These are phyloP conservation scores for Pseudolycoriella hygida DNA, from an alignment of 2,888 invertebrate species.

Conservation along the genomic window DNA sequence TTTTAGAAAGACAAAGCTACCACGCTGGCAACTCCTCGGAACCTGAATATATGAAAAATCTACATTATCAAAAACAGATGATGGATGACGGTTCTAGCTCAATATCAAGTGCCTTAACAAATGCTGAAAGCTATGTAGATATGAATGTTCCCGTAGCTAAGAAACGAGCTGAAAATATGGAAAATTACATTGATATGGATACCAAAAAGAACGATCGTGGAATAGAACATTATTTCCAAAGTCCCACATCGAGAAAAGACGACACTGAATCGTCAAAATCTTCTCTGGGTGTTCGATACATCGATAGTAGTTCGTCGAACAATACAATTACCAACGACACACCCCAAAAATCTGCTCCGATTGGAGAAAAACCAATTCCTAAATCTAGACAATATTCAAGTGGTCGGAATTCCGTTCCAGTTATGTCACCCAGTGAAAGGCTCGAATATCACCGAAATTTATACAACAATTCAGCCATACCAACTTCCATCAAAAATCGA, in stretches of 20 bases:
- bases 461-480: constrained; percentile 1
- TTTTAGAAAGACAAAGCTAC: constrained; percentile 22
- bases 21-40: constrained; percentile 11
- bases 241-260: background rate
- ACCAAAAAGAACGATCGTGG: background rate
- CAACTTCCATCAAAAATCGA: background rate
- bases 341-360: constrained; percentile 5
- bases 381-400: background rate
- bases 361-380: constrained; percentile 3
- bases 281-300: constrained; percentile 4
- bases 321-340: constrained; percentile 4
- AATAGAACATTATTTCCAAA: too few species aligned
- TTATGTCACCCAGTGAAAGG: background rate
- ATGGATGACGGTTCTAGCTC: constrained; percentile 18
- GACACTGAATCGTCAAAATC: background rate
- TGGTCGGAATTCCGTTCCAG: constrained; percentile 7
- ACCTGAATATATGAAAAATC: constrained; percentile 15
- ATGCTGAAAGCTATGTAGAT: constrained; percentile 15
- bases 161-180: background rate
- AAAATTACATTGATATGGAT: constrained; percentile 4
- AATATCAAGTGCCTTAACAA: constrained; percentile 21
- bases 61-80: constrained; percentile 11
- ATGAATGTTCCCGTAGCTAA: constrained; percentile 9
- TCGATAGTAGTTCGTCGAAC: constrained; percentile 6
- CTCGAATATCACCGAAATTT: background rate